Percentiles rank a stretch among this genome's conserved stretches.
phyloP scores from a whole-genome alignment of 2,113 vertebrate species.

The Spheniscus mendiculus region DNA sequence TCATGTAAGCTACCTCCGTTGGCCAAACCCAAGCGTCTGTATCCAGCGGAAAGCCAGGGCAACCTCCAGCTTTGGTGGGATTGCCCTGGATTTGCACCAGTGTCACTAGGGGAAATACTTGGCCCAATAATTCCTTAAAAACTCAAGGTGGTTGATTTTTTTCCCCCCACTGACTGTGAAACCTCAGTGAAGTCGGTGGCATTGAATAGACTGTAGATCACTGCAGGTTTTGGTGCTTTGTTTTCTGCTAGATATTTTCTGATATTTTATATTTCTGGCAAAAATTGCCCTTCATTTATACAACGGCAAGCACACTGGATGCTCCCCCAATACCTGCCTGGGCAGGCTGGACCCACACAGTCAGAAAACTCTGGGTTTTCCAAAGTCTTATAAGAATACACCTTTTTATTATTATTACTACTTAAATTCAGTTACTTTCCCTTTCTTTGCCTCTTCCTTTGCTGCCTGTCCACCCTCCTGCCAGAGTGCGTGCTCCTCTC shows the following conservation, averaged over 20 bases:
- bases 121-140: background rate
- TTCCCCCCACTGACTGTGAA: background rate
- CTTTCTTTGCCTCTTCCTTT: background rate
- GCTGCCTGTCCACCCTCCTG: background rate
- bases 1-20: background rate
- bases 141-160: background rate
- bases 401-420: background rate
- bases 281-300: background rate
- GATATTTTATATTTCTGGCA: background rate
- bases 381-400: background rate
- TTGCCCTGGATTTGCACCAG: conserved; percentile 29
- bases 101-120: background rate
- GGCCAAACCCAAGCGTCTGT: background rate
- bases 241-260: background rate
- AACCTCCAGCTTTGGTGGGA: background rate
- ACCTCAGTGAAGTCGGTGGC: background rate
- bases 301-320: background rate
- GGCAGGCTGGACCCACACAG: background rate
- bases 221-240: background rate
- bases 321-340: rapidly evolving
- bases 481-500: background rate
- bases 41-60: background rate
- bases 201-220: background rate
- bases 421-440: background rate
- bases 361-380: background rate